A percentile compares a stretch with the other conserved stretches of the same genome.
These are phyloP conservation scores for Opisthocomus hoazin DNA, from an alignment of 2,113 vertebrate species.

Conservation along the genomic window DNA sequence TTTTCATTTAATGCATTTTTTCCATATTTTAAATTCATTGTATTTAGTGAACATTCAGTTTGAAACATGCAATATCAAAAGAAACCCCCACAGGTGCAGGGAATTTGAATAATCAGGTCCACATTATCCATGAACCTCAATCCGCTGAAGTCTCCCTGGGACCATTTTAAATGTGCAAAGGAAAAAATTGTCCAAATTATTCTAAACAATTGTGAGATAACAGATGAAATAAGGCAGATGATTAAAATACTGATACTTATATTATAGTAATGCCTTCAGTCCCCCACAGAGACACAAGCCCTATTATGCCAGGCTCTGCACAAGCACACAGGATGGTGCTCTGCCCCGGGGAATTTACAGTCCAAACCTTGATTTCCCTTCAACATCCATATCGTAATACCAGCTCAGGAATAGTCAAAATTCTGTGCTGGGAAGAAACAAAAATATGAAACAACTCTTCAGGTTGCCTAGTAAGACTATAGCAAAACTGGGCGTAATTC, in stretches of 20 bases:
- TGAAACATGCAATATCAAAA: constrained; percentile 13
- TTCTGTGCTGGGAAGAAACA: background rate
- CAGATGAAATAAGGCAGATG: background rate
- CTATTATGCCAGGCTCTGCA: background rate
- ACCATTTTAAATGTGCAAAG: constrained; percentile 25
- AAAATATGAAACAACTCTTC: background rate
- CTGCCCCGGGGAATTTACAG: background rate
- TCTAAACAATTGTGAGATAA: background rate
- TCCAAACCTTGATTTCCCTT: background rate
- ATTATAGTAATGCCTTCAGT: background rate
- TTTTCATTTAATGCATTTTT: constrained; percentile 61
- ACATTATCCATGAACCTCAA: constrained; percentile 25
- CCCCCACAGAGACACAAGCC: background rate
- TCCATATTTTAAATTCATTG: constrained; percentile 54
- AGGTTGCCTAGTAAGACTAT: background rate
- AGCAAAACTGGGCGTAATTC: background rate
- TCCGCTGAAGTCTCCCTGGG: background rate
- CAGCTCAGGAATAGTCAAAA: background rate
- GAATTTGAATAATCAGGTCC: constrained; percentile 53
- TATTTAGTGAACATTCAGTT: constrained; percentile 36
- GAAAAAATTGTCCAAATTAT: constrained; percentile 50
- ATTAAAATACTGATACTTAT: constrained; percentile 37
- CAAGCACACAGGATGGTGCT: background rate
- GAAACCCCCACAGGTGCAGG: constrained; percentile 33
- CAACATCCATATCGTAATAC: background rate